These are phyloP conservation scores for Steromphala cineraria DNA, from an alignment of 2,888 invertebrate species.

Conservation along the genomic window DNA sequence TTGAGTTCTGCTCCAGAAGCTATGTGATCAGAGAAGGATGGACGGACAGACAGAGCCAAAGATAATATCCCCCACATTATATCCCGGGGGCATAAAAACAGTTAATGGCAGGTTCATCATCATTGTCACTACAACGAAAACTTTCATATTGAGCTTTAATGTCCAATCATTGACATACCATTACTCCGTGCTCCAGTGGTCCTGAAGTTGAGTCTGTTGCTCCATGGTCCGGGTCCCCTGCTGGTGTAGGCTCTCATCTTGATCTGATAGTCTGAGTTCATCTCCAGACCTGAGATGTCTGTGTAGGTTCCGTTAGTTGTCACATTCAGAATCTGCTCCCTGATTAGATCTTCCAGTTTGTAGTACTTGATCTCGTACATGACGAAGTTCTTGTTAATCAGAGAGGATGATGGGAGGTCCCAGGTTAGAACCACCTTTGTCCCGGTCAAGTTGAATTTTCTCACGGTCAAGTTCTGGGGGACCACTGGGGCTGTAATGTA, in stretches of 20 bases:
- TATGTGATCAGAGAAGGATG: no score
- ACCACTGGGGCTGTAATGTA: slow-evolving; percentile 69
- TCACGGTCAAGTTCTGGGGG: slow-evolving; percentile 82
- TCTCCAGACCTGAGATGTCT: slow-evolving; percentile 81
- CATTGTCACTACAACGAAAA: no score
- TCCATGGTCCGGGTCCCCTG: slow-evolving; percentile 93
- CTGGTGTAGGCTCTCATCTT: slow-evolving; percentile 94
- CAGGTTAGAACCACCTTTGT: slow-evolving; percentile 75
- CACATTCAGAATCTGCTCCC: slow-evolving; percentile 68
- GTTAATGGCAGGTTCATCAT: no score
- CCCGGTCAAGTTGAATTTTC: slow-evolving; percentile 91
- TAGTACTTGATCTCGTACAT: slow-evolving; percentile 92
- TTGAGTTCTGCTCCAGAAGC: no score
- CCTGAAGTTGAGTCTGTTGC: slow-evolving; percentile 83
- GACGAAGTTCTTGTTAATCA: slow-evolving; percentile 94
- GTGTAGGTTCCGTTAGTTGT: slow-evolving; percentile 56
- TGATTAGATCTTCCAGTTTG: slow-evolving; percentile 78
- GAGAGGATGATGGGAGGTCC: slow-evolving; percentile 84
- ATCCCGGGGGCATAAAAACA: no score
- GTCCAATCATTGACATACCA: no score
- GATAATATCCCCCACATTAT: no score
- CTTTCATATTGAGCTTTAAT: no score
- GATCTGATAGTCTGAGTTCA: slow-evolving; percentile 94
- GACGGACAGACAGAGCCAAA: no score
- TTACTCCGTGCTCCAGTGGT: slow-evolving; percentile 69